These are phyloP conservation scores for Aporophyla nigra DNA, from an alignment of 2,888 invertebrate species.

Conservation along the genomic window DNA sequence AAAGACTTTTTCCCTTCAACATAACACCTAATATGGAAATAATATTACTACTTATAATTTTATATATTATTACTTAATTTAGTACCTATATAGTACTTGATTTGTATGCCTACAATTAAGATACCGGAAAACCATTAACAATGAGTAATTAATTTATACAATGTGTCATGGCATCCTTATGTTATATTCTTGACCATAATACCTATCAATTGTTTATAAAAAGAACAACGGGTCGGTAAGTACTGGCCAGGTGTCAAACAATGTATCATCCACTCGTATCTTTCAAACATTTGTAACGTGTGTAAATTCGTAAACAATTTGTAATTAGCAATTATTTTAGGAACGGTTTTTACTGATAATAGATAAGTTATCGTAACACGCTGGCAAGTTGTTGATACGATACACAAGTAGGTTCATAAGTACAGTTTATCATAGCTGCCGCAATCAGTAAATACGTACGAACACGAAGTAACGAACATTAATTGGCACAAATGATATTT, in stretches of 20 bases:
- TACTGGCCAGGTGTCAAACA: constrained; percentile 40
- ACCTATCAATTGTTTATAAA: constrained; percentile 51
- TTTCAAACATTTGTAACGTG: constrained; percentile 17
- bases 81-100: not conserved
- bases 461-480: constrained; percentile 30
- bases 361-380: constrained; percentile 32
- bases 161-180: constrained; percentile 47
- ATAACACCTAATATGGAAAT: not conserved
- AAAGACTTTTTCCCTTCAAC: not conserved
- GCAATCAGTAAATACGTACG: constrained; percentile 32
- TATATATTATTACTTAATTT: constrained; percentile 4
- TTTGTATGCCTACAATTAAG: not conserved
- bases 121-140: constrained; percentile 36
- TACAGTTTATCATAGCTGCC: constrained; percentile 45
- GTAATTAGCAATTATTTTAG: constrained; percentile 38
- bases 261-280: constrained; percentile 28
- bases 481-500: constrained; percentile 51
- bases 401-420: constrained; percentile 7
- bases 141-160: constrained; percentile 34
- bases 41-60: too few species aligned
- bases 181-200: constrained; percentile 23
- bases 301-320: constrained; percentile 37
- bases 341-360: constrained; percentile 23
- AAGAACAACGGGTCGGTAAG: constrained; percentile 22
- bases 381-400: constrained; percentile 41